Evolutionary conservation across 2,888 invertebrate genomes (phyloP).

Genomic region (Papilio demoleus): DNA sequence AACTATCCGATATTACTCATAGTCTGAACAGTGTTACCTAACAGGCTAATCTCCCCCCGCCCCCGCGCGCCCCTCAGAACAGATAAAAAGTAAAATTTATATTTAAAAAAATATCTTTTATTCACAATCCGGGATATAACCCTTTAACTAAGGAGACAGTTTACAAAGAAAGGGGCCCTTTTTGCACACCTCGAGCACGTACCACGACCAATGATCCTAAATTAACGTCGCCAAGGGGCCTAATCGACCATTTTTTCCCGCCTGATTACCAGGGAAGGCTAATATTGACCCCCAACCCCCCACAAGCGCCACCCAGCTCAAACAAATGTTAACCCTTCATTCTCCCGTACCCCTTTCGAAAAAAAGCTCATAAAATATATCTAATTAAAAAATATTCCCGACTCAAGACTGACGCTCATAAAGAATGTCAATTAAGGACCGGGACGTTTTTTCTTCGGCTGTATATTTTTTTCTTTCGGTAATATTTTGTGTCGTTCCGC

Average conservation of each 20-base stretch:
- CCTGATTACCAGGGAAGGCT: constrained; percentile 81
- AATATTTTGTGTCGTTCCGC: constrained; percentile 76
- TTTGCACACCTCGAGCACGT: constrained; percentile 62
- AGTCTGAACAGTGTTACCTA: constrained; percentile 9
- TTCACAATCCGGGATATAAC: constrained; percentile 60
- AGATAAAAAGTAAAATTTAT: constrained; percentile 39
- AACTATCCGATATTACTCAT: neutral
- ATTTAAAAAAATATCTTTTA: constrained; percentile 54
- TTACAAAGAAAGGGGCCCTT: constrained; percentile 52
- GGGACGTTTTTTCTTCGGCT: constrained; percentile 74
- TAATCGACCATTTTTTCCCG: constrained; percentile 83
- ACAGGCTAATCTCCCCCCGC: constrained; percentile 27
- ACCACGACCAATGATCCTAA: constrained; percentile 77
- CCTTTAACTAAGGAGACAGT: constrained; percentile 66
- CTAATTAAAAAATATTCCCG: constrained; percentile 85
- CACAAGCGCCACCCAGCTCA: constrained; percentile 60
- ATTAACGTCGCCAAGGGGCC: constrained; percentile 78
- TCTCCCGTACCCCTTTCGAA: constrained; percentile 77
- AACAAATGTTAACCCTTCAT: constrained; percentile 84
- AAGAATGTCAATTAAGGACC: constrained; percentile 83
- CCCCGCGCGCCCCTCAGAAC: constrained; percentile 2
- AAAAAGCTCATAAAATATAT: constrained; percentile 84
- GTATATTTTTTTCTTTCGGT: constrained; percentile 54
- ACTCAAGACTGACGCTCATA: constrained; percentile 83
- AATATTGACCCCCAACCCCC: constrained; percentile 78